A percentile compares a stretch with the other conserved stretches of the same genome.
These are phyloP conservation scores for Murina feae DNA, from an alignment of 2,113 vertebrate species.

Conservation along the genomic window DNA sequence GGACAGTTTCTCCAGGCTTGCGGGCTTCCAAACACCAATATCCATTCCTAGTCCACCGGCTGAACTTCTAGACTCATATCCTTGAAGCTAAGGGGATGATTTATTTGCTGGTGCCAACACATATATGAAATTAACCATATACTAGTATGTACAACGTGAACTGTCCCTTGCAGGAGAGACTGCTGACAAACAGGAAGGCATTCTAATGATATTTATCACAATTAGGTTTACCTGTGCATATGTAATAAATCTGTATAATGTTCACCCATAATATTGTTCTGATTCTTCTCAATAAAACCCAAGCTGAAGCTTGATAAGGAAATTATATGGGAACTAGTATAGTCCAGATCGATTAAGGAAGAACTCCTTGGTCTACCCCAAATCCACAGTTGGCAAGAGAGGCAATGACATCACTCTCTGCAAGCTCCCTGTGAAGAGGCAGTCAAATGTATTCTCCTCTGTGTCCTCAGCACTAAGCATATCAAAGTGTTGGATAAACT, in stretches of 20 bases:
- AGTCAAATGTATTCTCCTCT: not conserved
- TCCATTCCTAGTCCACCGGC: not conserved
- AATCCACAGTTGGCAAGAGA: not conserved
- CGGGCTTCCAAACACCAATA: not conserved
- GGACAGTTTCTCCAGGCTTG: not conserved
- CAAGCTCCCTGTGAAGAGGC: not conserved
- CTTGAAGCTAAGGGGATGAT: not conserved
- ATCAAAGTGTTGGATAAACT: not conserved
- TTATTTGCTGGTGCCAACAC: not conserved
- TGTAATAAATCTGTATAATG: not conserved
- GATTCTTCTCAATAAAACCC: not conserved
- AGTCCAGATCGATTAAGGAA: not conserved
- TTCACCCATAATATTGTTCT: not conserved
- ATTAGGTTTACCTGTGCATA: not conserved
- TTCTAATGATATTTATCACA: not conserved
- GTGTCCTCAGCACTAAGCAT: not conserved
- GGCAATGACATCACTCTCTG: not conserved
- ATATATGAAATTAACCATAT: not conserved
- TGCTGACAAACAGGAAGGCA: not conserved
- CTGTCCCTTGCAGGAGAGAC: not conserved
- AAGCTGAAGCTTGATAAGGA: not conserved
- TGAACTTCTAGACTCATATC: not conserved
- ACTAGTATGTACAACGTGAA: not conserved
- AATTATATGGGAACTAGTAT: not conserved
- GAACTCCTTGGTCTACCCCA: not conserved